Evolutionary conservation across 2,888 invertebrate genomes (phyloP).

Genomic region (Serripes groenlandicus): DNA sequence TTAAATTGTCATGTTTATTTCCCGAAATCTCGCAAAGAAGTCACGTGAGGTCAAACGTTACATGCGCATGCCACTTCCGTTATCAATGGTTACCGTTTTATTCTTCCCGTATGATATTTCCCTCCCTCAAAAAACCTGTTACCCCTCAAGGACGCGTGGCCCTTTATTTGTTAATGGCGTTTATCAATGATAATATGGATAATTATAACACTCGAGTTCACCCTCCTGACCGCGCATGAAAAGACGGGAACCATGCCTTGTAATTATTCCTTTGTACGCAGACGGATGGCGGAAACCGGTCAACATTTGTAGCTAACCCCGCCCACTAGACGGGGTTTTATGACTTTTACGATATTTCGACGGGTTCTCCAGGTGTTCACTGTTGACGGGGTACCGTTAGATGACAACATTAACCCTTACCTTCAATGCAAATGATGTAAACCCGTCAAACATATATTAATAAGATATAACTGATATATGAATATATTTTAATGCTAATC

Average conservation of each 20-base stretch:
- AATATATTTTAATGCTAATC: too few relatives aligned
- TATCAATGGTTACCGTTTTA: constrained; percentile 13
- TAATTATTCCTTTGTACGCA: constrained; percentile 38
- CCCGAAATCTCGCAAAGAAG: constrained; percentile 38
- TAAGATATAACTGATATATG: too few relatives aligned
- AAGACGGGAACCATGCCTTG: constrained; percentile 33
- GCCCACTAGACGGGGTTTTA: constrained; percentile 37
- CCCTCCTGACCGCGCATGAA: constrained; percentile 55
- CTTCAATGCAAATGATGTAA: too few relatives aligned
- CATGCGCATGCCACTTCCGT: constrained; percentile 31
- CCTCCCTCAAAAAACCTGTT: constrained; percentile 62
- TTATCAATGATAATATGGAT: constrained; percentile 64
- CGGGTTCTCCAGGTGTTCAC: constrained; percentile 37
- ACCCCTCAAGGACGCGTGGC: constrained; percentile 65
- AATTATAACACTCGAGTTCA: constrained; percentile 62
- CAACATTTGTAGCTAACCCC: constrained; percentile 24
- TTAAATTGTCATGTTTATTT: constrained; percentile 62
- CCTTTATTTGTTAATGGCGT: constrained; percentile 60
- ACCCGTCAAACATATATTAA: too few relatives aligned
- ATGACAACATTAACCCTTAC: neutral
- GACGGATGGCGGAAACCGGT: constrained; percentile 5
- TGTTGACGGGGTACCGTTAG: constrained; percentile 1
- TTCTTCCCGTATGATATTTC: constrained; percentile 32
- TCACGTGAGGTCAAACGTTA: constrained; percentile 30
- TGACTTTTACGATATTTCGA: constrained; percentile 18